phyloP scores from a whole-genome alignment of 1,140 invertebrate genomes.

The Solenopsis fugax region DNA sequence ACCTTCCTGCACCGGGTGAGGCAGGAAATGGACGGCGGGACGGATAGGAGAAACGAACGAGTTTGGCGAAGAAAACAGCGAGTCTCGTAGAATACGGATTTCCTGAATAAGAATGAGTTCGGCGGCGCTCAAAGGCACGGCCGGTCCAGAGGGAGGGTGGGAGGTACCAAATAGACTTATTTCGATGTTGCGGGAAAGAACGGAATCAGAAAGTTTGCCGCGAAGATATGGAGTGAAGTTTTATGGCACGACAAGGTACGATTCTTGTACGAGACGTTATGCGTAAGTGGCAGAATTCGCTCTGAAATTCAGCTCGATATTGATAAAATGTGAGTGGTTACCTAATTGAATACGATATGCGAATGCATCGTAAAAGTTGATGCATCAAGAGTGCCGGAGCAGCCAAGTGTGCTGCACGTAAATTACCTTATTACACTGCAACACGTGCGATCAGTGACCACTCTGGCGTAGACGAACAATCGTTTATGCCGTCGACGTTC shows the following conservation, averaged over 20 bases:
- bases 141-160: slow-evolving; percentile 32
- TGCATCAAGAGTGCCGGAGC: background rate
- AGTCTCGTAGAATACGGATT: slow-evolving; percentile 72
- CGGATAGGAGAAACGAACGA: slow-evolving; percentile 51
- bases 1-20: slow-evolving; percentile 29
- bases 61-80: slow-evolving; percentile 55
- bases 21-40: slow-evolving; percentile 25
- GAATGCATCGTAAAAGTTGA: background rate
- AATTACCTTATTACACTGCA: slow-evolving; percentile 23
- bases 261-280: background rate
- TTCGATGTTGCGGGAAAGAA: slow-evolving; percentile 63
- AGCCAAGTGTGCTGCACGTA: background rate
- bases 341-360: background rate
- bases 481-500: slow-evolving; percentile 13
- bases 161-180: slow-evolving; percentile 71
- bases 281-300: background rate
- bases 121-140: slow-evolving; percentile 61
- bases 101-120: slow-evolving; percentile 73
- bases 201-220: slow-evolving; percentile 59
- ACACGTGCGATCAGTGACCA: slow-evolving; percentile 36
- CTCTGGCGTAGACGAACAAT: slow-evolving; percentile 1
- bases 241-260: slow-evolving; percentile 25
- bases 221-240: slow-evolving; percentile 64
- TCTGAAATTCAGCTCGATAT: background rate
- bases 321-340: background rate